Percentiles rank a stretch among this genome's conserved stretches.
These are phyloP conservation scores for Dinomys branickii DNA, from an alignment of 2,113 vertebrate genomes.

Conservation along the genomic window DNA sequence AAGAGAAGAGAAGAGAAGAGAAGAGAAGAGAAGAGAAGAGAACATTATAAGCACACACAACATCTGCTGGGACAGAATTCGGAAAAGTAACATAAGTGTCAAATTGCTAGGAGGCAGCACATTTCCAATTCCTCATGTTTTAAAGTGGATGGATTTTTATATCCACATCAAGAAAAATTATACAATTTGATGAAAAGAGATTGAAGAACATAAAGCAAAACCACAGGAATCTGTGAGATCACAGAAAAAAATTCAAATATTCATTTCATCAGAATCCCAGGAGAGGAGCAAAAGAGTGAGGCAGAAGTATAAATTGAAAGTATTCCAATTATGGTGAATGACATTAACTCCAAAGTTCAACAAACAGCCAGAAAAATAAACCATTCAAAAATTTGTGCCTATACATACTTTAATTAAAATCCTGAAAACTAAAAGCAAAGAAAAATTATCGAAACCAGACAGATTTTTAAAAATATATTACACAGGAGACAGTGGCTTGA, in stretches of 20 bases:
- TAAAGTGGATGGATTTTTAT: neutral
- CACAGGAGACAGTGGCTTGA: neutral
- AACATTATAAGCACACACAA: neutral
- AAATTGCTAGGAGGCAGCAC: neutral
- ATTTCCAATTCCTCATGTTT: neutral
- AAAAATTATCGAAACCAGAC: neutral
- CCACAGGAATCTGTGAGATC: neutral
- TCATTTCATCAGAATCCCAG: neutral
- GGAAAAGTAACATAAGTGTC: neutral
- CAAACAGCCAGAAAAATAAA: neutral
- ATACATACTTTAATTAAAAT: neutral
- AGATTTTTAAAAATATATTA: neutral
- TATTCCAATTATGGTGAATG: neutral
- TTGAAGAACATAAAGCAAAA: neutral
- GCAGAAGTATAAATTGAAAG: neutral
- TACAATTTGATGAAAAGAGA: neutral
- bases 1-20: neutral
- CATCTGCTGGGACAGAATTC: neutral
- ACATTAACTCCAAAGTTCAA: neutral
- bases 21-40: neutral
- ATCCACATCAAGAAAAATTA: neutral
- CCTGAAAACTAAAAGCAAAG: neutral
- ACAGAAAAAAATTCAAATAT: neutral
- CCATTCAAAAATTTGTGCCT: neutral
- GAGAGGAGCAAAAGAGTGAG: neutral